Evolutionary conservation across 2,797 vertebrate species (phyloP).

Genomic region (Ceryle rudis): DNA sequence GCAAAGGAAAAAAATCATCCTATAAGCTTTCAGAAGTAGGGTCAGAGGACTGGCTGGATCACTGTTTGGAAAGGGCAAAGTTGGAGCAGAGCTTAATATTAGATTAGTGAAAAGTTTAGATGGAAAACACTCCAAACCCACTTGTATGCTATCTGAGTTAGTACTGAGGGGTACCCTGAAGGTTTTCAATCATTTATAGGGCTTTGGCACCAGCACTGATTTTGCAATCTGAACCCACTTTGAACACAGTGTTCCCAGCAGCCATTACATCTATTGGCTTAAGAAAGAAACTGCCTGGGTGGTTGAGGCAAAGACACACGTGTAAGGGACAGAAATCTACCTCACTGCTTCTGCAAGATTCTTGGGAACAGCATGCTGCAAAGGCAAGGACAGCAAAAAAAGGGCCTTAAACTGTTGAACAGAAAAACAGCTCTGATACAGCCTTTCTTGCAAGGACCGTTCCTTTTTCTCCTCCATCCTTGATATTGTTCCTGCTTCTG

Average conservation of each 20-base stretch:
- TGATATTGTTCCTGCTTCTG: background rate
- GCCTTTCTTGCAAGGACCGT: background rate
- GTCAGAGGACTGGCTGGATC: background rate
- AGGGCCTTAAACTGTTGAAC: background rate
- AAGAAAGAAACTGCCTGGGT: background rate
- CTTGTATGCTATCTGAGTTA: background rate
- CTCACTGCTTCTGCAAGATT: background rate
- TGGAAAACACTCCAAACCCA: slow-evolving; percentile 11
- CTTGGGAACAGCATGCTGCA: background rate
- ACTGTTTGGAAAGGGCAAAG: slow-evolving; percentile 23
- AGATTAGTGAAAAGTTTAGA: slow-evolving; percentile 12
- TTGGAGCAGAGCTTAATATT: slow-evolving; percentile 17
- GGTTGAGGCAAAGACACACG: background rate
- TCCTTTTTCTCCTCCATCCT: background rate
- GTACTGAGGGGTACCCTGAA: background rate
- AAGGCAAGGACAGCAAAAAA: background rate
- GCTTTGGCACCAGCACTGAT: background rate
- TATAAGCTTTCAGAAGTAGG: background rate
- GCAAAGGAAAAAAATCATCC: background rate
- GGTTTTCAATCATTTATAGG: slow-evolving; percentile 18
- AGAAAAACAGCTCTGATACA: background rate
- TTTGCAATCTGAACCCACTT: slow-evolving; percentile 3
- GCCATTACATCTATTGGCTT: background rate
- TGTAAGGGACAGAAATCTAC: background rate
- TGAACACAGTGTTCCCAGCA: slow-evolving; percentile 20